Evolutionary conservation across 2,888 invertebrate species (phyloP).

Genomic region (Amphimallon solstitiale): DNA sequence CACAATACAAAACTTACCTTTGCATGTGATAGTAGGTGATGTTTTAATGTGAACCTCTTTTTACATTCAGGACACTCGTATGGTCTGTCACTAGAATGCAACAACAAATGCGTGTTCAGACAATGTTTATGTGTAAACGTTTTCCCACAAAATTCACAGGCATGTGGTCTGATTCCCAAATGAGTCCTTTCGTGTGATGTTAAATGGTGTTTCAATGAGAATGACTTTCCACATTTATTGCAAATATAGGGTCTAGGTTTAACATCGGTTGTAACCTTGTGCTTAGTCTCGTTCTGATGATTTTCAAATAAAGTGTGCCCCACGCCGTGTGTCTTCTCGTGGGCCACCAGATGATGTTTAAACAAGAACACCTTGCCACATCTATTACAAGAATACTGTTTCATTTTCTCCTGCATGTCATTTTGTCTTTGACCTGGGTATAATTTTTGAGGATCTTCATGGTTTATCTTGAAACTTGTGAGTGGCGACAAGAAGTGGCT

Average conservation of each 20-base stretch:
- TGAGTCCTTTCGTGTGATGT: slow-evolving; percentile 86
- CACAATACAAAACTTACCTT: slow-evolving; percentile 65
- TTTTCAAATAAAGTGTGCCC: slow-evolving; percentile 65
- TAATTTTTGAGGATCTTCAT: slow-evolving; percentile 39
- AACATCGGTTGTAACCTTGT: slow-evolving; percentile 22
- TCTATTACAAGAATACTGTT: slow-evolving; percentile 84
- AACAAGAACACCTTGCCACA: slow-evolving; percentile 87
- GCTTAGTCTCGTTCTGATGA: slow-evolving; percentile 17
- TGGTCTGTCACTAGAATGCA: slow-evolving; percentile 84
- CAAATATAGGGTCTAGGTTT: slow-evolving; percentile 76
- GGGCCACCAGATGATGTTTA: slow-evolving; percentile 86
- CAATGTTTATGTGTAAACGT: slow-evolving; percentile 86
- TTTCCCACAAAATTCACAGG: slow-evolving; percentile 82
- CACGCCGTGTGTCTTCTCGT: slow-evolving; percentile 85
- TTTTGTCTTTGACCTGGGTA: slow-evolving; percentile 32
- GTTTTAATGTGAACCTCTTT: slow-evolving; percentile 86
- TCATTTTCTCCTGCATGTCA: slow-evolving; percentile 64
- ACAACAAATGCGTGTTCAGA: slow-evolving; percentile 81
- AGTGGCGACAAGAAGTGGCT: slow-evolving; percentile 46
- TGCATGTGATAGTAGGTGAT: slow-evolving; percentile 83
- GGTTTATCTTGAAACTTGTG: slow-evolving; percentile 46
- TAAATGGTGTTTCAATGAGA: slow-evolving; percentile 84
- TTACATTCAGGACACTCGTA: slow-evolving; percentile 87
- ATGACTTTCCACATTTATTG: slow-evolving; percentile 85
- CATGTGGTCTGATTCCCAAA: slow-evolving; percentile 82